Percentiles rank a stretch among this genome's conserved stretches.
phyloP scores from a whole-genome alignment of 2,113 vertebrate species.

The Ciconia maguari region DNA sequence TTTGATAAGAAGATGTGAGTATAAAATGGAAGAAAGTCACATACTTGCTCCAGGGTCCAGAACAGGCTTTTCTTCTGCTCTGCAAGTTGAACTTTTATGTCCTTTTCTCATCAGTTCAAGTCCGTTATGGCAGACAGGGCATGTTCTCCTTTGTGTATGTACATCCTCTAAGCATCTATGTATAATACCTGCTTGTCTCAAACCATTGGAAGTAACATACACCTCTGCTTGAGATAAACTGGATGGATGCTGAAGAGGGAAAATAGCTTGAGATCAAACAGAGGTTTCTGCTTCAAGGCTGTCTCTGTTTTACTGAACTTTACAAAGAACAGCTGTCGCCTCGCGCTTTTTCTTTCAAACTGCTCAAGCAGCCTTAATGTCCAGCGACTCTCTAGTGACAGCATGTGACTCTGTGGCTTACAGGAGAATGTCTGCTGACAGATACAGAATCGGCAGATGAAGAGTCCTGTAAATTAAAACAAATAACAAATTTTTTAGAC shows the following conservation, averaged over 20 bases:
- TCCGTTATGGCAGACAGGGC: neutral
- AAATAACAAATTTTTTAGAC: constrained; percentile 57
- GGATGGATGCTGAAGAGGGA: constrained; percentile 5
- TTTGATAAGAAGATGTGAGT: neutral
- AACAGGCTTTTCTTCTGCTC: constrained; percentile 2
- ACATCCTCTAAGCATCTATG: neutral
- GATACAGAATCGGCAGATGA: constrained; percentile 58
- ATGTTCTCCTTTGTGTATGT: neutral
- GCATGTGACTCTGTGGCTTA: constrained; percentile 33
- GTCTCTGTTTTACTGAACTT: constrained; percentile 50
- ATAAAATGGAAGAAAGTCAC: neutral
- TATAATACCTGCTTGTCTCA: constrained; percentile 16
- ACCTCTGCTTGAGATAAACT: constrained; percentile 28
- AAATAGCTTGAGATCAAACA: constrained; percentile 38
- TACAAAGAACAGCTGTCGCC: constrained; percentile 20
- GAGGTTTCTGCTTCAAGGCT: constrained; percentile 50
- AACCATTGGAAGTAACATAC: neutral
- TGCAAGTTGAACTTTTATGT: neutral
- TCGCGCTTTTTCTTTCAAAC: constrained; percentile 20
- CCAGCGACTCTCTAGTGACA: constrained; percentile 57
- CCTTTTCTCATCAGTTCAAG: neutral
- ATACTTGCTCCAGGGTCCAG: neutral
- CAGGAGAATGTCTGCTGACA: constrained; percentile 53
- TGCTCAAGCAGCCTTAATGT: constrained; percentile 55
- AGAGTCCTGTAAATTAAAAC: constrained; percentile 66